phyloP scores from a whole-genome alignment of 2,888 invertebrate species.

The Habroteleia sp. region DNA sequence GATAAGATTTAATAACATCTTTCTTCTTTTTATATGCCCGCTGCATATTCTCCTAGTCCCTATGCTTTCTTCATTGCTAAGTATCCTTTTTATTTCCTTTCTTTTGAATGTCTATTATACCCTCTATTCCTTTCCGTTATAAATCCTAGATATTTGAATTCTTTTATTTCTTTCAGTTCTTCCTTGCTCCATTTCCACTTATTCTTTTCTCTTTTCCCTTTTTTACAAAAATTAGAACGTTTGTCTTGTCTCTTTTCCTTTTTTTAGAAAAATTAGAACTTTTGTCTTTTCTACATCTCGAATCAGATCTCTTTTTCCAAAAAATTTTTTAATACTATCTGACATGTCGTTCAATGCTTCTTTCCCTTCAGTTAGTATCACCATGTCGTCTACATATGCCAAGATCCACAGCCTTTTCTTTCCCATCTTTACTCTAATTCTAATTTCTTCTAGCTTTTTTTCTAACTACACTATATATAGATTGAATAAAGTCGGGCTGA shows the following conservation, averaged over 20 bases:
- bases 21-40: conserved; percentile 7
- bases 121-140: conserved; percentile 2
- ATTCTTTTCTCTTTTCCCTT: background rate
- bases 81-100: conserved; percentile 6
- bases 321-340: background rate
- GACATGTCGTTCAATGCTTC: background rate
- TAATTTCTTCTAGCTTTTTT: too few relatives aligned
- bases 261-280: background rate
- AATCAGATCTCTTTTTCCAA: conserved; percentile 4
- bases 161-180: conserved; percentile 3
- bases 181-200: conserved; percentile 8
- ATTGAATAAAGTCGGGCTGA: too few relatives aligned
- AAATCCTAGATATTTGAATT: conserved; percentile 12
- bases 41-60: conserved; percentile 7
- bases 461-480: too few relatives aligned
- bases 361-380: background rate
- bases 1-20: background rate
- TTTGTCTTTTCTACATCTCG: conserved; percentile 4
- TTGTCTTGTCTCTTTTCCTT: background rate
- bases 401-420: too few relatives aligned
- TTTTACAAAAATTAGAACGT: too few relatives aligned
- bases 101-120: conserved; percentile 3
- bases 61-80: background rate
- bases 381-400: conserved; percentile 11
- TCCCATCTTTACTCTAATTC: too few relatives aligned